Base-by-base conservation (phyloP, 2,797 vertebrate species). In the Bufotes viridis region DNA sequence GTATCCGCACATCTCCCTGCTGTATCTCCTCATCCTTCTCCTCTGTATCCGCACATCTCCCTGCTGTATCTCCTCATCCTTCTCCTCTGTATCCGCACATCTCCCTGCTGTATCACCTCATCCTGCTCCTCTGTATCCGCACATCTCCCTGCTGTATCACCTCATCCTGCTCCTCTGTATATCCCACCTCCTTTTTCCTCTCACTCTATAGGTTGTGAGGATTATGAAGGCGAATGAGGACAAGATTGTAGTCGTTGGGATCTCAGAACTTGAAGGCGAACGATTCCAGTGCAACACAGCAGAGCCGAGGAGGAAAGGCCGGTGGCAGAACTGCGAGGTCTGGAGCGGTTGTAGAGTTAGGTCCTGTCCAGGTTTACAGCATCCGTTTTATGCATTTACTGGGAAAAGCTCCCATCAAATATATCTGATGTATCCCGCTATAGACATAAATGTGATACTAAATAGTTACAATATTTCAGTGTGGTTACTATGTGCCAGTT, bases 181-280 rank as follows among this genome's bases (percentile, higher is more conserved):
- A 10, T 14, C 24, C 7, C 5, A 29, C 67, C 7, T 15, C 65
- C 20, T 60, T n/a, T 67, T 1, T 69, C 67, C 29, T 69, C 26
- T 18, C 17, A 4, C 86, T 74, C 72, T 84, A 87, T 91, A 98
- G 97, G 98, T 98, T 90, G 97, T 98, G 90, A 97, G 96, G 91
- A 98, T 98, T 91, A 97, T 99, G 91, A 94, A 96, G 90, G 96
- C 97, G 85, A 99, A 98, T 7, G 96, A 98, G 90, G 97, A 98
- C 93, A 98, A 98, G 92, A 97, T 99, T 92, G 93, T 98, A 29
- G 24, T 15, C 7, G 13, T 79, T 0, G 24, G 20, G 7, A 2
- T 29, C 14, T 18, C 2, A 0, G 78, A 29, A 10, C 2, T 29
- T 7, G 55, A 60, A 22, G 34, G 8, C 20, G 2, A 75, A 0